Conservation (phyloP, 2,888 invertebrate species). For the Epirrhoe alternata region DNA sequence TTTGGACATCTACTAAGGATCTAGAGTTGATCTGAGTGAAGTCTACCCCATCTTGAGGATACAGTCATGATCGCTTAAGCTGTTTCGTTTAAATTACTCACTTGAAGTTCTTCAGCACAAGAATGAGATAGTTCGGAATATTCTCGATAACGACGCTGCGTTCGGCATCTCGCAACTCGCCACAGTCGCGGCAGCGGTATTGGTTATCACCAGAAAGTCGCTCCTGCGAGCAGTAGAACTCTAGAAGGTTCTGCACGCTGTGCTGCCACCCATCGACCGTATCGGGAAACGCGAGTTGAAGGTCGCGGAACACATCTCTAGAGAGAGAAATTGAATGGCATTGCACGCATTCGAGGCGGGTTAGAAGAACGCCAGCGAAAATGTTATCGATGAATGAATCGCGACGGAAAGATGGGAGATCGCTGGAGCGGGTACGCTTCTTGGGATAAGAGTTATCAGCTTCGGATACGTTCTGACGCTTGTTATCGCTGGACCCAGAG, state of each 20-base stretch:
- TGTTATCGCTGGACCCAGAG: constrained; percentile 55
- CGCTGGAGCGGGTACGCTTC: constrained; percentile 60
- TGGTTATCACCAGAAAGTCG: constrained; percentile 91
- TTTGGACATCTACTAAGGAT: too few relatives aligned
- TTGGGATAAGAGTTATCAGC: constrained; percentile 47
- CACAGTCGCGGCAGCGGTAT: constrained; percentile 92
- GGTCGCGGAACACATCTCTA: constrained; percentile 91
- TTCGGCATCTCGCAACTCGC: constrained; percentile 90
- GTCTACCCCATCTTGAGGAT: too few relatives aligned
- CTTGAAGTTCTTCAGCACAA: constrained; percentile 92
- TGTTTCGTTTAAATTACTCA: constrained; percentile 53
- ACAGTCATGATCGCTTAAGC: too few relatives aligned
- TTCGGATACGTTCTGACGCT: constrained; percentile 49
- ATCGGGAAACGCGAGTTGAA: constrained; percentile 91
- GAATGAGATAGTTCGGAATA: constrained; percentile 90
- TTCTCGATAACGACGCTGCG: constrained; percentile 85
- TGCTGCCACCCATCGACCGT: constrained; percentile 75
- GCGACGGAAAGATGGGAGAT: constrained; percentile 54
- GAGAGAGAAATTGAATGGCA: constrained; percentile 90
- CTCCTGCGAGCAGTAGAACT: constrained; percentile 92
- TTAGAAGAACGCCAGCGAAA: constrained; percentile 91
- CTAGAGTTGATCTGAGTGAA: too few relatives aligned
- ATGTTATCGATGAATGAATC: constrained; percentile 86
- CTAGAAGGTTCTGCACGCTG: constrained; percentile 91
- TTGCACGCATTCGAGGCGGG: constrained; percentile 89